Conservation (phyloP, 2,113 vertebrate species). For the Arvicanthis niloticus region DNA sequence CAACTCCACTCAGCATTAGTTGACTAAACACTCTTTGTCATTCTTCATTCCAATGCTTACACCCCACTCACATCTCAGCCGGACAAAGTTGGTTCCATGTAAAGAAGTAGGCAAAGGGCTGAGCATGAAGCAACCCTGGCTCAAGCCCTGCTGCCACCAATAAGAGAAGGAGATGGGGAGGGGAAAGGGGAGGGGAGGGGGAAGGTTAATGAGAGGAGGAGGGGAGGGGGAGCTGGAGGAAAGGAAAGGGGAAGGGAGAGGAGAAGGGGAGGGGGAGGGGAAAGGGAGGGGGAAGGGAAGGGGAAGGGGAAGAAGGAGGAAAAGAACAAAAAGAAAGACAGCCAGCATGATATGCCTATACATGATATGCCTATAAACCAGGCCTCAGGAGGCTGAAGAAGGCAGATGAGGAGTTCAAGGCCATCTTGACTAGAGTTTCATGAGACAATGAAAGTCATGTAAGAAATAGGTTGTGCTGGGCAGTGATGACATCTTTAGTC, state of each 20-base stretch:
- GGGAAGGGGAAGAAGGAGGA: too few species aligned
- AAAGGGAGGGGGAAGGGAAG: too few species aligned
- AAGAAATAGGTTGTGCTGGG: neutral
- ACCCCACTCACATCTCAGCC: constrained; percentile 20
- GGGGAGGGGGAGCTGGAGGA: too few species aligned
- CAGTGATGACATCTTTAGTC: neutral
- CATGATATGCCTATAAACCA: neutral
- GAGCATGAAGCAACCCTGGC: neutral
- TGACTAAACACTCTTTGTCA: neutral
- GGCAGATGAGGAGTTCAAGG: neutral
- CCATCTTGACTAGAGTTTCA: neutral
- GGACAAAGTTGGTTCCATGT: neutral
- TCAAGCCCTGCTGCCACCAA: neutral
- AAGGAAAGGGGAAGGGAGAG: rapidly evolving
- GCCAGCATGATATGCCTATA: neutral
- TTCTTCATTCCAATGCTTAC: neutral
- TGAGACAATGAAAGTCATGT: neutral
- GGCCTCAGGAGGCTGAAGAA: neutral
- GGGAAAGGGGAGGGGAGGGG: too few species aligned
- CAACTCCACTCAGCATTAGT: rapidly evolving
- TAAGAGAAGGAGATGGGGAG: too few species aligned
- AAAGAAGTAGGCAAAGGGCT: neutral
- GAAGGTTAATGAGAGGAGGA: rapidly evolving
- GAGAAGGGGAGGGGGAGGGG: too few species aligned
- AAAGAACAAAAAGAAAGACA: neutral